These are phyloP conservation scores for Pao palembangensis DNA, from an alignment of 2,113 vertebrate species.

Conservation along the genomic window DNA sequence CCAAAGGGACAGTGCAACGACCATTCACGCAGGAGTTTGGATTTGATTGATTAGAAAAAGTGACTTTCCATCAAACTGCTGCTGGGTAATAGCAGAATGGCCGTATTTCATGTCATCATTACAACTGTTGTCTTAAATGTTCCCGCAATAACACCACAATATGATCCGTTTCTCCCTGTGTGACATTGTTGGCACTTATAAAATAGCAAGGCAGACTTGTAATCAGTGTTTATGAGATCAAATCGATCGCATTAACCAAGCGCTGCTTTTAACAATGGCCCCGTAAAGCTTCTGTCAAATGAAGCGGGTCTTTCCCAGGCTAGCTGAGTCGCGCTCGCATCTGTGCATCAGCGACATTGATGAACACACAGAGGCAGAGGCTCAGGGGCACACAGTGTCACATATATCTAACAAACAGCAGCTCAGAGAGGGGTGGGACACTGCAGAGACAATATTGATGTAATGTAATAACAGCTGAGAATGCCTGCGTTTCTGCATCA, in stretches of 20 bases:
- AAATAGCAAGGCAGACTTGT: constrained; percentile 7
- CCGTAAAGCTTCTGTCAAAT: constrained; percentile 10
- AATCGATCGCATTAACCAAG: constrained; percentile 12
- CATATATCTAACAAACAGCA: constrained; percentile 25
- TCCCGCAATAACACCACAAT: neutral
- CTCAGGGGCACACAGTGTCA: constrained; percentile 36
- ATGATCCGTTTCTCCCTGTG: neutral
- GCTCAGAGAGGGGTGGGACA: constrained; percentile 36
- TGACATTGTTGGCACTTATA: constrained; percentile 8
- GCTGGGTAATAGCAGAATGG: constrained; percentile 8
- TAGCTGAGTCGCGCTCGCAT: neutral
- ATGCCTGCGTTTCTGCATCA: constrained; percentile 25
- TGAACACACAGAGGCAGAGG: constrained; percentile 24
- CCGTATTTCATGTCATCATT: constrained; percentile 1
- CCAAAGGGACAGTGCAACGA: neutral
- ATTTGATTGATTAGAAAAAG: constrained; percentile 1
- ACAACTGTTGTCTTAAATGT: neutral
- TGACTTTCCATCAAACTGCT: neutral
- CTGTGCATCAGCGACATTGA: constrained; percentile 19
- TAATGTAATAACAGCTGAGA: constrained; percentile 43
- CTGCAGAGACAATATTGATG: constrained; percentile 47
- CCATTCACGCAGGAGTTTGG: neutral
- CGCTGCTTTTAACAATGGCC: constrained; percentile 13
- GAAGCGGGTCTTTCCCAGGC: constrained; percentile 1
- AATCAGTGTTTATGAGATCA: constrained; percentile 9